A percentile compares a stretch with the other conserved stretches of the same genome.
Conservation (phyloP, 1,140 invertebrate species). For the Drosophila sechellia region DNA sequence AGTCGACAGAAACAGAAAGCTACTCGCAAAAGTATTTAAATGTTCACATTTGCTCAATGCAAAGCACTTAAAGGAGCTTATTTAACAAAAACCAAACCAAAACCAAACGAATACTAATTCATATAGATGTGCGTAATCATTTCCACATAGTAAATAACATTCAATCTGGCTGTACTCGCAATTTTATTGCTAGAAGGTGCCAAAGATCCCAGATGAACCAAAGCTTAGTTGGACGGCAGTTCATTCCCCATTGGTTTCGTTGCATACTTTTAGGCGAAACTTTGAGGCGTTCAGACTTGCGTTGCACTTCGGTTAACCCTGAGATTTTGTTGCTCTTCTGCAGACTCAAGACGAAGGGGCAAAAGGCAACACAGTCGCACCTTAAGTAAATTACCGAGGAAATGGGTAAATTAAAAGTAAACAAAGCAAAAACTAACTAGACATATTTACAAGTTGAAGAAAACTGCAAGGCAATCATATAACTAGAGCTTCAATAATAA, state of each 20-base stretch:
- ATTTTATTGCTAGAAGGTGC: conserved; percentile 47
- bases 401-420: conserved; percentile 38
- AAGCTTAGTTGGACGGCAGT: conserved; percentile 20
- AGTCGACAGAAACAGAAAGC: conserved; percentile 55
- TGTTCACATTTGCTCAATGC: conserved; percentile 54
- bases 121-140: conserved; percentile 44
- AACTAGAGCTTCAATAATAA: conserved; percentile 83
- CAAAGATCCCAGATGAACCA: conserved; percentile 48
- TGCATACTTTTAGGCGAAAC: conserved; percentile 46
- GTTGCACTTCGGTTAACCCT: conserved; percentile 35
- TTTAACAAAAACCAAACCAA: conserved; percentile 54
- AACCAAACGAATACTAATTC: conserved; percentile 39
- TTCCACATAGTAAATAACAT: conserved; percentile 35
- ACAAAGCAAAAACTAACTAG: conserved; percentile 46
- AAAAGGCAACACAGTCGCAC: conserved; percentile 17
- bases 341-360: not conserved
- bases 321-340: conserved; percentile 35
- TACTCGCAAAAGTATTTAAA: conserved; percentile 53
- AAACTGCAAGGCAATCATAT: conserved; percentile 84
- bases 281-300: conserved; percentile 29
- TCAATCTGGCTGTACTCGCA: conserved; percentile 51
- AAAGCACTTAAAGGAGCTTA: conserved; percentile 72
- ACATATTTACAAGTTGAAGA: conserved; percentile 61
- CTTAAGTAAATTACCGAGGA: conserved; percentile 25
- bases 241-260: conserved; percentile 44